Base-by-base conservation (phyloP, 2,888 invertebrate species). In the Hemicrepidius hirtus region DNA sequence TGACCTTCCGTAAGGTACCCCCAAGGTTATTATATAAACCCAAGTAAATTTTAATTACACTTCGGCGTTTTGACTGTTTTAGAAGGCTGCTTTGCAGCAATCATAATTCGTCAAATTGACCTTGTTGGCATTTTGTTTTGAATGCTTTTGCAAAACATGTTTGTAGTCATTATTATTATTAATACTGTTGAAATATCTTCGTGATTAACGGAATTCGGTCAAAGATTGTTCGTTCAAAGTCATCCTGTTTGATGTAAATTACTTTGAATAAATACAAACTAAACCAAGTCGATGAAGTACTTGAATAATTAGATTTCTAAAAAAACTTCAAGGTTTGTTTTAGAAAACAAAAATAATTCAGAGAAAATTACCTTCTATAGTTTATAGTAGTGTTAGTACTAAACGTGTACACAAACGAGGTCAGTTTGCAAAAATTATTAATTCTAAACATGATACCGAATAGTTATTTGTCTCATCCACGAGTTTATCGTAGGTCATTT, bases 1-100 rank as follows among this genome's bases (percentile, higher is more conserved):
- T 72, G 73, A 73, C 73, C 73, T 73, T 69, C 73, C 73, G 12
- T 46, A 62, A 66, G 10, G 16, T 55, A 49, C 64, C 37, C 28
- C 46, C 57, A 65, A 73, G 69, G 73, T 70, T 65, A 44, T n/a
- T n/a, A n/a, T n/a, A n/a, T 55, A 72, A 64, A 32, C 53, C 37
- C n/a, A 49, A 12, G 49, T 50, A 41, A 21, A 57, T 44, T 68
- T 72, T 68, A 72, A 72, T 68, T 72, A 71, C n/a, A 44, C 16
- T 46, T 63, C 46, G 46, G 16, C 28, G 46, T 46, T 64, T 62
- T 18, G 40, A 41, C 41, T 28, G n/a, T 1, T 68, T 64, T 46
- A 40, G 67, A 72, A 72, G 67, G 62, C 55, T 68, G 59, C n/a
- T n/a, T n/a, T 67, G 44, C 59, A 68, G 64, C 63, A 64, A 65